Conservation (phyloP, 2,113 vertebrate species). For the Centropus unirufus region DNA sequence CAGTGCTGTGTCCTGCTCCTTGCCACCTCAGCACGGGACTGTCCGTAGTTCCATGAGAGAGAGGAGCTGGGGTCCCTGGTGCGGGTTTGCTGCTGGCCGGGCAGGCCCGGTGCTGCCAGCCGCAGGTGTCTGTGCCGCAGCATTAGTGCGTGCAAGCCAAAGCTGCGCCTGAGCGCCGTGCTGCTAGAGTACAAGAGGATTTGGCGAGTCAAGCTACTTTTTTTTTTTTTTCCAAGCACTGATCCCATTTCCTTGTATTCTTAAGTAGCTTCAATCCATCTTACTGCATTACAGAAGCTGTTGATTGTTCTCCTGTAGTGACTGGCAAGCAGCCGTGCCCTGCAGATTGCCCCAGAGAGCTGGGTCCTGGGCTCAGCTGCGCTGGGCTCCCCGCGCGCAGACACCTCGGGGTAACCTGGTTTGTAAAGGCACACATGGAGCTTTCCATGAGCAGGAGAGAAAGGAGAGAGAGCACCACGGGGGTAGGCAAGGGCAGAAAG, state of each 20-base stretch:
- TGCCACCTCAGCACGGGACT: neutral
- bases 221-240: neutral
- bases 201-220: constrained; percentile 16
- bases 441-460: neutral
- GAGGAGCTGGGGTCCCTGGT: neutral
- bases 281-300: neutral
- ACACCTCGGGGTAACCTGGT: rapidly evolving
- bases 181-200: neutral
- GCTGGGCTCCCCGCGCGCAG: neutral
- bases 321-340: neutral
- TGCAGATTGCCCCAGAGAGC: neutral
- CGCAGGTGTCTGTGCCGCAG: neutral
- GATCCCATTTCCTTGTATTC: constrained; percentile 28
- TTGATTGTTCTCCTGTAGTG: constrained; percentile 29
- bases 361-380: neutral
- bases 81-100: neutral
- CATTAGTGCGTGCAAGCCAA: neutral
- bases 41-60: rapidly evolving
- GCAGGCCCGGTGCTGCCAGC: neutral
- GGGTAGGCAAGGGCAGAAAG: no score
- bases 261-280: constrained; percentile 49
- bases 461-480: neutral
- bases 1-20: neutral
- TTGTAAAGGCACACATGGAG: neutral
- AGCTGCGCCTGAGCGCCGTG: neutral